Percentiles rank a stretch among this genome's conserved stretches.
phyloP scores from a whole-genome alignment of 2,113 vertebrate genomes.

The Montifringilla adamsi region DNA sequence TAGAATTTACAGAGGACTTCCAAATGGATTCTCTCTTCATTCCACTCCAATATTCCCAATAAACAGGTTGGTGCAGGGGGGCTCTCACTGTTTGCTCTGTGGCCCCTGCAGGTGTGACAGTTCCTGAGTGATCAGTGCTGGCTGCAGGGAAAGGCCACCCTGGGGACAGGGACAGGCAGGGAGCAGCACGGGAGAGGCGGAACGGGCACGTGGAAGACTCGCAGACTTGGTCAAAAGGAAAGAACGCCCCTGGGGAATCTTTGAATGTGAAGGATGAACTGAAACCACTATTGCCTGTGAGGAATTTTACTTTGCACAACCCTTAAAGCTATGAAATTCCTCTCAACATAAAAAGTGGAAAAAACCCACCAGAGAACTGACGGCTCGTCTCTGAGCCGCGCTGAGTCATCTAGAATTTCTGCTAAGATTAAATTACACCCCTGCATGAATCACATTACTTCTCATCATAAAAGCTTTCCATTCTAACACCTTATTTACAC shows the following conservation, averaged over 20 bases:
- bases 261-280: conserved; percentile 52
- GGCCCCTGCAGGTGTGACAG: conserved; percentile 56
- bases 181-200: not conserved
- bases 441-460: conserved; percentile 77
- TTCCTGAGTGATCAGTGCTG: conserved; percentile 76
- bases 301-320: conserved; percentile 79
- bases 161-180: not conserved
- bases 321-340: conserved; percentile 81
- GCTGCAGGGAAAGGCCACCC: conserved; percentile 58
- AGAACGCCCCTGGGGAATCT: conserved; percentile 25
- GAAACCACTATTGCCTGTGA: conserved; percentile 76
- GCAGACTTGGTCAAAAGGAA: conserved; percentile 33
- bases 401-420: conserved; percentile 73
- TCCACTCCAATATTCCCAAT: not conserved
- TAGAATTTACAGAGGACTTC: conserved; percentile 50
- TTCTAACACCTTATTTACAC: conserved; percentile 84
- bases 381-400: conserved; percentile 52
- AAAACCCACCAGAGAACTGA: conserved; percentile 64
- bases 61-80: not conserved
- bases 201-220: conserved; percentile 63
- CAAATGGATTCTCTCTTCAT: conserved; percentile 45
- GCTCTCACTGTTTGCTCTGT: not conserved
- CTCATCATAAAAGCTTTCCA: conserved; percentile 73
- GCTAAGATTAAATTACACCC: conserved; percentile 78
- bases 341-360: conserved; percentile 73